These are phyloP conservation scores for Zoroaster sp. DNA, from an alignment of 53 echinoderm and acorn worm genomes.

Conservation along the genomic window DNA sequence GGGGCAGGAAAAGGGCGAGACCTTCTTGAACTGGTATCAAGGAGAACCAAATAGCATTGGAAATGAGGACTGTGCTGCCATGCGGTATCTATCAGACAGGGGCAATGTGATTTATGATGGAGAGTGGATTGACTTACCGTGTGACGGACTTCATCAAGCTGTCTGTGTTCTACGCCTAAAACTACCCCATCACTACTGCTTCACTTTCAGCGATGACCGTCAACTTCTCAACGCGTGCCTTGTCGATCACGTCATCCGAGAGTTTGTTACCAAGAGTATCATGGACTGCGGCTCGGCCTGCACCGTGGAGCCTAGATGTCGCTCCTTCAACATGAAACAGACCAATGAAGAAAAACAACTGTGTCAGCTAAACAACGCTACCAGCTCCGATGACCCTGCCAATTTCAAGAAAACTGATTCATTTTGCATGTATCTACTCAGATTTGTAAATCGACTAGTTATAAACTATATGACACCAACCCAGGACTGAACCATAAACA, in stretches of 20 bases:
- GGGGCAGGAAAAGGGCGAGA: neutral
- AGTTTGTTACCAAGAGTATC: neutral
- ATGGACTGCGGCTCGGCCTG: constrained; percentile 1
- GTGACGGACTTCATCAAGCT: neutral
- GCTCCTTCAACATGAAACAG: constrained; percentile 10
- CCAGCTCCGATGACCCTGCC: neutral
- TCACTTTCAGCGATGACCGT: neutral
- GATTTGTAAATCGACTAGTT: no score
- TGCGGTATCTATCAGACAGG: neutral
- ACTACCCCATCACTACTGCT: constrained; percentile 1
- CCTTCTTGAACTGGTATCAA: neutral
- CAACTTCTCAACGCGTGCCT: neutral
- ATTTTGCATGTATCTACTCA: constrained; percentile 11
- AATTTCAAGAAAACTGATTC: neutral
- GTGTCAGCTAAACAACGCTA: constrained; percentile 22
- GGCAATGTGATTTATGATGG: neutral
- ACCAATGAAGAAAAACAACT: neutral
- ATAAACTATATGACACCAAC: no score
- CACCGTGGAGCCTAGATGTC: neutral
- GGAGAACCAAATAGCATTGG: neutral
- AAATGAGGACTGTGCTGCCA: neutral
- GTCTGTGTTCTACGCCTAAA: neutral
- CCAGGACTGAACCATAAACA: neutral
- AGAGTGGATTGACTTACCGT: neutral
- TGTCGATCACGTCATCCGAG: constrained; percentile 17